Evolutionary conservation across 2,797 vertebrate genomes (phyloP).

Genomic region (Poeciliopsis paucimaculata): DNA sequence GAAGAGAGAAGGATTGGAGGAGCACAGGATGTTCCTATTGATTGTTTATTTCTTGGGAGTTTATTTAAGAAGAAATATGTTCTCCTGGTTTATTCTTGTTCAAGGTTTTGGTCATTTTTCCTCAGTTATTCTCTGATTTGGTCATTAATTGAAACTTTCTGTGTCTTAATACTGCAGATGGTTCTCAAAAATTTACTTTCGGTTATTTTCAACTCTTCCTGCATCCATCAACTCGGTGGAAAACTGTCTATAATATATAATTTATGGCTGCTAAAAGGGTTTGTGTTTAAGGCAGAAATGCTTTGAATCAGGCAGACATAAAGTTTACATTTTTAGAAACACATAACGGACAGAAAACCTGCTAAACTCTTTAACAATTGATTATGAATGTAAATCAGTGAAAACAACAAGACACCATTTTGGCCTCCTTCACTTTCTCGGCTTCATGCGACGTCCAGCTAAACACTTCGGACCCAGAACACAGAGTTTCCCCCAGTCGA

Average conservation of each 20-base stretch:
- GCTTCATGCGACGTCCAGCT: background rate
- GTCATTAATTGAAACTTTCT: background rate
- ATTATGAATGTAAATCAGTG: background rate
- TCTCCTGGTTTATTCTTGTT: background rate
- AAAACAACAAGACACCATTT: background rate
- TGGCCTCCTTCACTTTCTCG: background rate
- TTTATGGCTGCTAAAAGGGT: constrained; percentile 58
- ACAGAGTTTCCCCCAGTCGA: too few relatives aligned
- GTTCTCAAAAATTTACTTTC: background rate
- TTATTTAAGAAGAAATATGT: background rate
- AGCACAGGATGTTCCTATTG: background rate
- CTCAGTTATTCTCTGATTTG: background rate
- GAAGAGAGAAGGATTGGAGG: background rate
- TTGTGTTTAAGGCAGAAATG: background rate
- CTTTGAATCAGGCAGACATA: constrained; percentile 6
- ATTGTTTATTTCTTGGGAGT: background rate
- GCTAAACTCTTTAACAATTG: too few relatives aligned
- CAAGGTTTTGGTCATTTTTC: background rate
- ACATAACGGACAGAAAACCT: background rate
- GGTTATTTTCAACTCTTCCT: background rate
- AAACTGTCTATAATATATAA: constrained; percentile 50
- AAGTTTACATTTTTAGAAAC: constrained; percentile 26
- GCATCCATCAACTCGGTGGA: background rate
- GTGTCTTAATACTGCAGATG: background rate
- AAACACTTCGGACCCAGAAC: background rate